Evolutionary conservation across 2,113 vertebrate species (phyloP).

Genomic region (Okapia johnstoni): DNA sequence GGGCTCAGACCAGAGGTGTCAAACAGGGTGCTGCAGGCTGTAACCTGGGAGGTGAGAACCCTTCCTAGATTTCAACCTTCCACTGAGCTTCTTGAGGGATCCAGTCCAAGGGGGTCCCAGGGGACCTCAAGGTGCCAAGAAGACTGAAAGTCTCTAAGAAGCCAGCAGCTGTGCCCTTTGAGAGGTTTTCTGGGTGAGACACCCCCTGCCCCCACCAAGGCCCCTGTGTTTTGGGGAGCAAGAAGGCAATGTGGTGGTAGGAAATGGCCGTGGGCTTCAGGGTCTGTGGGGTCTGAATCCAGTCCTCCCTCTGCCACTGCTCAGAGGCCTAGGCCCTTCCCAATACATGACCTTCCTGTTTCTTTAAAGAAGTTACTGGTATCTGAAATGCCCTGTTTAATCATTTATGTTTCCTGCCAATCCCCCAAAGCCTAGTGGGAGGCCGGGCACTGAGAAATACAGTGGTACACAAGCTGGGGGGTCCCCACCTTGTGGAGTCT

Average conservation of each 20-base stretch:
- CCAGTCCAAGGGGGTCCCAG: neutral
- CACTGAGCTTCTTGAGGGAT: neutral
- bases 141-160: neutral
- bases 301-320: neutral
- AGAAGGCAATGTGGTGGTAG: neutral
- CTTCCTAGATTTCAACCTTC: neutral
- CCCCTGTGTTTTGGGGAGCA: neutral
- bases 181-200: neutral
- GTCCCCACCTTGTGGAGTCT: neutral
- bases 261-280: neutral
- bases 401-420: neutral
- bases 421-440: neutral
- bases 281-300: neutral
- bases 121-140: neutral
- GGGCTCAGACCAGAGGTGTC: neutral
- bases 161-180: neutral
- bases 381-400: neutral
- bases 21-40: neutral
- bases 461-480: neutral
- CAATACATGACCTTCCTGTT: neutral
- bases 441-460: neutral
- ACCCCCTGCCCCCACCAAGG: neutral
- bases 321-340: neutral
- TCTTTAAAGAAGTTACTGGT: neutral
- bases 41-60: neutral